phyloP scores from a whole-genome alignment of 30 jellyfish, hydroid and myxozoan species.

The Pelagia noctiluca region DNA sequence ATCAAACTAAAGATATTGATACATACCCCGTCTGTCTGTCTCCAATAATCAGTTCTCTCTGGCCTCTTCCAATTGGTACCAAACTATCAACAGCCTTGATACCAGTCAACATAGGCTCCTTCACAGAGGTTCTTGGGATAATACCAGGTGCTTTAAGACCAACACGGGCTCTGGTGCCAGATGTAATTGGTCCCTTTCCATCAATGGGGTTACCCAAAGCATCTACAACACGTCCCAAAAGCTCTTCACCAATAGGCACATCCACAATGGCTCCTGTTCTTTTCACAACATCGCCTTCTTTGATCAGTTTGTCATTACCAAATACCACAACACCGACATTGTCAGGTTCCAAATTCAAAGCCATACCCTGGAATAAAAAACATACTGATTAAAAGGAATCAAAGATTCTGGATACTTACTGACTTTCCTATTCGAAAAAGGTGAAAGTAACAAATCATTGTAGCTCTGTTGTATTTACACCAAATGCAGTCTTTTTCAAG shows the following conservation, averaged over 20 bases:
- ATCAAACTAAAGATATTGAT: neutral
- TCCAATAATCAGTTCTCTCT: constrained; percentile 99
- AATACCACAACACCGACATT: constrained; percentile 99
- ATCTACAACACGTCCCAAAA: constrained; percentile 99
- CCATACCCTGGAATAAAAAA: too few relatives aligned
- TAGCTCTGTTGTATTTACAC: too few relatives aligned
- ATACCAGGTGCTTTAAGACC: constrained; percentile 99
- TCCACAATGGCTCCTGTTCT: constrained; percentile 99
- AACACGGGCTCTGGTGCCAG: constrained; percentile 89
- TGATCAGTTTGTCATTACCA: constrained; percentile 98
- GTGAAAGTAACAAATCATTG: too few relatives aligned
- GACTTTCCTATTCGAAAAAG: too few relatives aligned
- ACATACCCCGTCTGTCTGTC: constrained; percentile 99
- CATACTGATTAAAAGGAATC: too few relatives aligned
- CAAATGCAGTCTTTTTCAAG: too few relatives aligned
- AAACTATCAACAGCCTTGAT: constrained; percentile 99
- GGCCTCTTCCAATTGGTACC: constrained; percentile 99
- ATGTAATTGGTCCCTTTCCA: constrained; percentile 95
- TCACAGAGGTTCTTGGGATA: constrained; percentile 98
- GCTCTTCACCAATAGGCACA: constrained; percentile 99
- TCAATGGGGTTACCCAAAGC: constrained; percentile 99
- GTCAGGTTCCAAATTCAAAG: constrained; percentile 99
- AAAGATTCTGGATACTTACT: too few relatives aligned
- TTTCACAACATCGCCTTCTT: constrained; percentile 99
- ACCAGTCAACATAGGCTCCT: constrained; percentile 99